phyloP scores from a whole-genome alignment of 2,797 vertebrate genomes.

The Vireo griseus region DNA sequence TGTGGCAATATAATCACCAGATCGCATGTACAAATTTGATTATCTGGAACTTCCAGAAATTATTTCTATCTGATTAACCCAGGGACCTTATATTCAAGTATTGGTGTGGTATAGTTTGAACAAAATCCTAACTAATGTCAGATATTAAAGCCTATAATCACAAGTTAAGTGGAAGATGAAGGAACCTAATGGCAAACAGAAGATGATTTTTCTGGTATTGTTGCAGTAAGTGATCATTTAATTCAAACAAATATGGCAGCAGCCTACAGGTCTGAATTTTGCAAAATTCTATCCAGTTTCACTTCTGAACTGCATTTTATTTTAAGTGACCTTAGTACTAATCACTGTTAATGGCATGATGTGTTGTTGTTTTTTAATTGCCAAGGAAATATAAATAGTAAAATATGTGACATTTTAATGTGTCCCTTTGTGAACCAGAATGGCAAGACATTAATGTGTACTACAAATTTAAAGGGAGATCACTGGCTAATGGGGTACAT shows the following conservation, averaged over 20 bases:
- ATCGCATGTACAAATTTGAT: slow-evolving; percentile 72
- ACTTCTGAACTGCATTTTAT: background rate
- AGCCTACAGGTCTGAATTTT: slow-evolving; percentile 12
- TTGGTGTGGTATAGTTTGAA: slow-evolving; percentile 64
- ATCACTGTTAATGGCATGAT: background rate
- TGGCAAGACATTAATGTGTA: background rate
- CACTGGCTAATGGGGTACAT: slow-evolving; percentile 16
- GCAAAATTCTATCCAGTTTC: background rate
- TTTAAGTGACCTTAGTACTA: slow-evolving; percentile 15
- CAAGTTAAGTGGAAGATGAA: slow-evolving; percentile 69
- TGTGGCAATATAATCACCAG: slow-evolving; percentile 54
- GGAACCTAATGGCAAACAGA: slow-evolving; percentile 55
- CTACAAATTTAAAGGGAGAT: slow-evolving; percentile 36
- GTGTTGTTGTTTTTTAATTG: background rate
- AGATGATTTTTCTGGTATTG: slow-evolving; percentile 56
- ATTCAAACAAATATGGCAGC: slow-evolving; percentile 21
- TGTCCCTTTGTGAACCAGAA: background rate
- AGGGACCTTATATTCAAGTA: slow-evolving; percentile 67
- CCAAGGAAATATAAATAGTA: slow-evolving; percentile 46
- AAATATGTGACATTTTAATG: slow-evolving; percentile 9
- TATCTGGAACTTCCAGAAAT: slow-evolving; percentile 71
- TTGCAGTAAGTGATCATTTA: slow-evolving; percentile 45
- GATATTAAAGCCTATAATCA: slow-evolving; percentile 70
- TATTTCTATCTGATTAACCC: slow-evolving; percentile 74
- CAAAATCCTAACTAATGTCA: slow-evolving; percentile 66